Percentiles rank a stretch among this genome's conserved stretches.
These are phyloP conservation scores for Sciurus niger DNA, from an alignment of 2,113 vertebrate species.

Conservation along the genomic window DNA sequence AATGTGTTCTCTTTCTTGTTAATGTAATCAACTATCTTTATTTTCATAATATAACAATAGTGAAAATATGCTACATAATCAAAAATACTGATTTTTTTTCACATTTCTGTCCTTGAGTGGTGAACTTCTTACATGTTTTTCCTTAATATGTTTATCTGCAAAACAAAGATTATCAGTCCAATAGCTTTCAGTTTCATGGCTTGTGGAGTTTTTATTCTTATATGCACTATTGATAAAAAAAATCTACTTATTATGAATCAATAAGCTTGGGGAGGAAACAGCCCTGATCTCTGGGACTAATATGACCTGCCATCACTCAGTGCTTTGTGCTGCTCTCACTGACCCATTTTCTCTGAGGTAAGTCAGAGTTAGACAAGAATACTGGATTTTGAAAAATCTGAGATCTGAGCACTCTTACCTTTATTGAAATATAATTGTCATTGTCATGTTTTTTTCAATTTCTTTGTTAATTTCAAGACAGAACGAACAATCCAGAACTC, in stretches of 20 bases:
- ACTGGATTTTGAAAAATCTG: background rate
- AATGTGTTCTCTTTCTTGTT: background rate
- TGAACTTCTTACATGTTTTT: background rate
- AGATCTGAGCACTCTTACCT: background rate
- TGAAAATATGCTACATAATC: background rate
- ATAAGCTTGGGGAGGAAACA: background rate
- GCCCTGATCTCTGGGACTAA: background rate
- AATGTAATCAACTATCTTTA: background rate
- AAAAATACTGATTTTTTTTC: background rate
- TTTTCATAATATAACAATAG: background rate
- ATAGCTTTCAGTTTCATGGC: background rate
- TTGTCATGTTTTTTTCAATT: background rate
- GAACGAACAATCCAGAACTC: background rate
- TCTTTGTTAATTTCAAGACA: constrained; percentile 67
- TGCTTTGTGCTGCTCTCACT: background rate
- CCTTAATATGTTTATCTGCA: background rate
- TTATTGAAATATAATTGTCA: constrained; percentile 15
- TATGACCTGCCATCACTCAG: background rate
- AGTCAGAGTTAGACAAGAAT: background rate
- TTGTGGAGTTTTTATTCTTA: constrained; percentile 9
- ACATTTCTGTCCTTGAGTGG: background rate
- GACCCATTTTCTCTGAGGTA: background rate
- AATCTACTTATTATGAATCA: background rate
- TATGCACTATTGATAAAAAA: background rate
- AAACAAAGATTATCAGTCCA: background rate